Evolutionary conservation across 2,797 vertebrate genomes (phyloP), one percentile per base, ranked within the genome.

Genomic region (Sandelia bainsii): DNA sequence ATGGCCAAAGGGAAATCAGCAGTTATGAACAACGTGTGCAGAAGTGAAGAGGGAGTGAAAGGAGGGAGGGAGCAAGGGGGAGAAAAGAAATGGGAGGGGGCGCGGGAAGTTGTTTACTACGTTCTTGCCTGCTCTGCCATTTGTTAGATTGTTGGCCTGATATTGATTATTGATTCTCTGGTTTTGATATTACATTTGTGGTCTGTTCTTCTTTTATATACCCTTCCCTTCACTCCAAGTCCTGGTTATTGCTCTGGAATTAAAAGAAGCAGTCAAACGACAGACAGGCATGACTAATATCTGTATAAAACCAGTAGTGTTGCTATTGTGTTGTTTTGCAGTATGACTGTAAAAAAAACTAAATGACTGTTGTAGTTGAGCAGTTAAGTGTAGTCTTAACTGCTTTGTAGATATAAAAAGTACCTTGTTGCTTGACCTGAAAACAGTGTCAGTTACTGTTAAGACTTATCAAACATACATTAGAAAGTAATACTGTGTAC

Each of bases 21-120:
- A 92, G 91, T 93, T 92, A 92, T 93, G 88, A 91, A 93, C 89
- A 92, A 90, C 91, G 87, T 93, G 90, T 92, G 91, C 92, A 92
- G 91, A 92, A 92, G 85, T 85, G 79, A 85, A 81, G 79, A 86
- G 85, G 89, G 86, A 89, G 89, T 61, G 76, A 82, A 75, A 72
- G 82, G 75, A 85, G 90, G 83, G 83, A 82, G 85, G 68, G 81
- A 78, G 79, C 40, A 52, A 82, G 79, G 69, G 69, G 66, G 75
- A 83, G 70, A 79, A 83, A 87, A 91, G 82, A 85, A 84, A 76
- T 80, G 82, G 88, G 87, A 89, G 91, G 87, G 89, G 82, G 79
- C 46, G 52, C 72, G 75, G 75, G 61, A 92, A 91, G 89, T 93
- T 92, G 89, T 94, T 93, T 94, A 92, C 91, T 93, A 91, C 69